Evolutionary conservation across 1,140 invertebrate species (phyloP).

Genomic region (Scaptomyza montana): DNA sequence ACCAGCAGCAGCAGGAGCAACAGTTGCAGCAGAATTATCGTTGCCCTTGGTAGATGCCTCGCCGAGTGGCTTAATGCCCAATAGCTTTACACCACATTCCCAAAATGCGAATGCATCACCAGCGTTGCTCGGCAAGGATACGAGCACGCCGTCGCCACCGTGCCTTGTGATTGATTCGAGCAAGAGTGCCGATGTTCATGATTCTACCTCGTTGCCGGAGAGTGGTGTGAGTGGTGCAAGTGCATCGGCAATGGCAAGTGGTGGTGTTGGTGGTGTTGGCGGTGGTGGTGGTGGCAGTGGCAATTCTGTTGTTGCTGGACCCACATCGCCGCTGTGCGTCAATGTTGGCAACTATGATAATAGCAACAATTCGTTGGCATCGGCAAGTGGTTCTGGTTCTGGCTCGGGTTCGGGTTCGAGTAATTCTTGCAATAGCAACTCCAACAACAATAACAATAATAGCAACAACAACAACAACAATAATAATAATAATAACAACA

Average conservation of each 20-base stretch:
- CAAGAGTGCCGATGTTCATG: conserved; percentile 76
- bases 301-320: conserved; percentile 26
- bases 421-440: conserved; percentile 65
- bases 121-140: conserved; percentile 66
- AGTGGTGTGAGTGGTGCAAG: conserved; percentile 33
- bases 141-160: conserved; percentile 74
- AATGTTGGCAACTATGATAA: conserved; percentile 74
- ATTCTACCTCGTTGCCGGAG: conserved; percentile 74
- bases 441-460: conserved; percentile 54
- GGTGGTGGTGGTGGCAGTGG: no score
- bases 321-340: conserved; percentile 65
- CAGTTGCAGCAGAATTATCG: conserved; percentile 34
- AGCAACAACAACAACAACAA: conserved; percentile 39
- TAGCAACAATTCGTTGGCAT: conserved; percentile 72
- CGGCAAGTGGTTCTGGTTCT: conserved; percentile 65
- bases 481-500: conserved; percentile 44
- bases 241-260: conserved; percentile 6
- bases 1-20: conserved; percentile 33
- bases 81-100: conserved; percentile 70
- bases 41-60: conserved; percentile 46
- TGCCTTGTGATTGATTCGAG: conserved; percentile 76
- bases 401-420: conserved; percentile 43
- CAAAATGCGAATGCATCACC: conserved; percentile 74
- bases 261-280: conserved; percentile 6
- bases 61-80: conserved; percentile 43